A percentile compares a stretch with the other conserved stretches of the same genome.
These are phyloP conservation scores for Holacanthella duospinosa DNA, from an alignment of 2,888 invertebrate genomes.

Conservation along the genomic window DNA sequence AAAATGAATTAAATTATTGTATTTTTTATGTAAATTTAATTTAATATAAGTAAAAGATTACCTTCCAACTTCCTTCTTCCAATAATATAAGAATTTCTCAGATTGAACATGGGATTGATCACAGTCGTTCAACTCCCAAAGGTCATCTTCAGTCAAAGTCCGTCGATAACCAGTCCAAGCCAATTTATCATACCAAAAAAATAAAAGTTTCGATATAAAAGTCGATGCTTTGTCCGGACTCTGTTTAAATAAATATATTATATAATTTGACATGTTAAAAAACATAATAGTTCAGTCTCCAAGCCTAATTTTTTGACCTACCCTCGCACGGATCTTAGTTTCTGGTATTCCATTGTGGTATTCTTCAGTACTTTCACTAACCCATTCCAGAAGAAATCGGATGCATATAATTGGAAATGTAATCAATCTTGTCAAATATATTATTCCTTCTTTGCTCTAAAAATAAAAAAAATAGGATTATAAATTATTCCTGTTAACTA, in stretches of 20 bases:
- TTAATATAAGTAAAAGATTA: neutral
- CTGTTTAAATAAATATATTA: constrained; percentile 37
- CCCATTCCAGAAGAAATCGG: constrained; percentile 11
- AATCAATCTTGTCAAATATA: constrained; percentile 10
- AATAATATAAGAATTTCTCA: neutral
- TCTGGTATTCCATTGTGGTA: neutral
- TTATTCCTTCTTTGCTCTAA: neutral
- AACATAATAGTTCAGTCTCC: neutral
- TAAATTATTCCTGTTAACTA: no score
- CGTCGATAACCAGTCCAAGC: constrained; percentile 43
- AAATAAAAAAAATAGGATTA: neutral
- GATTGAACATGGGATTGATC: neutral
- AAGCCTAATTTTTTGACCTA: neutral
- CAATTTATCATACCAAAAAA: constrained; percentile 47
- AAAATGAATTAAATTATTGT: no score
- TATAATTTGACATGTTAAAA: no score
- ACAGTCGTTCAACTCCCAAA: constrained; percentile 44
- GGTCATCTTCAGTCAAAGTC: constrained; percentile 43
- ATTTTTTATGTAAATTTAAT: no score
- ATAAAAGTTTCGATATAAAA: constrained; percentile 45
- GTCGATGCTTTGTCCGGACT: constrained; percentile 46
- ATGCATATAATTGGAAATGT: constrained; percentile 7
- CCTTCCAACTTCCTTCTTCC: constrained; percentile 20
- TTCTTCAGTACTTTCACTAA: neutral
- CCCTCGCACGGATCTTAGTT: neutral